phyloP scores from a whole-genome alignment of 2,113 vertebrate genomes.

The Nipponia nippon region DNA sequence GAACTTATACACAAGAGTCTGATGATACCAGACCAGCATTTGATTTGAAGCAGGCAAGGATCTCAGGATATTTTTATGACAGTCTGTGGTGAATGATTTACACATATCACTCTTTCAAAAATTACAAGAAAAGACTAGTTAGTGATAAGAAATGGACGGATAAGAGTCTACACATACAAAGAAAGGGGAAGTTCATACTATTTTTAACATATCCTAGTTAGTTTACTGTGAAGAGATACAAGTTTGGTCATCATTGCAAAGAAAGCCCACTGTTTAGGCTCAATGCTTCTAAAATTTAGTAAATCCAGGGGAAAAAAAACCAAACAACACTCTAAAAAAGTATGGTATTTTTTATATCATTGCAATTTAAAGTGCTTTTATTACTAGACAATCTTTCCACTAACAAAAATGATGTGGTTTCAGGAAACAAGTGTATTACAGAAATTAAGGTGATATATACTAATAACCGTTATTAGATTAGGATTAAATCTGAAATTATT shows the following conservation, averaged over 20 bases:
- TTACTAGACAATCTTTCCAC: background rate
- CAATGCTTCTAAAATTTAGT: background rate
- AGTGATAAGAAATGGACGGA: background rate
- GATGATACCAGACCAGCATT: background rate
- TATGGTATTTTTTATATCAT: background rate
- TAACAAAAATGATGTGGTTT: background rate
- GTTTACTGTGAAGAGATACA: background rate
- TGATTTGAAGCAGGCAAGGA: background rate
- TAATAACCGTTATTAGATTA: background rate
- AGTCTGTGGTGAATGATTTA: background rate
- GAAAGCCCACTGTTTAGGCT: background rate
- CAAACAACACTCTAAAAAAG: background rate
- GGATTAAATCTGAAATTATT: background rate
- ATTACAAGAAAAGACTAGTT: background rate
- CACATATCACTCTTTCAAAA: background rate
- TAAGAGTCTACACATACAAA: background rate
- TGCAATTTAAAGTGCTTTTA: background rate
- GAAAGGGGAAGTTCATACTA: background rate
- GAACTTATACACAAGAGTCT: background rate
- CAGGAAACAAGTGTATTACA: background rate
- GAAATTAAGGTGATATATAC: background rate
- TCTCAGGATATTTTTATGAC: background rate
- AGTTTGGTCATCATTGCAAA: background rate
- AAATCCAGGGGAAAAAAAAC: rapidly evolving
- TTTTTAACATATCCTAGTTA: background rate